Base-by-base conservation (phyloP, 2,888 invertebrate genomes). In the Acrobasis suavella region DNA sequence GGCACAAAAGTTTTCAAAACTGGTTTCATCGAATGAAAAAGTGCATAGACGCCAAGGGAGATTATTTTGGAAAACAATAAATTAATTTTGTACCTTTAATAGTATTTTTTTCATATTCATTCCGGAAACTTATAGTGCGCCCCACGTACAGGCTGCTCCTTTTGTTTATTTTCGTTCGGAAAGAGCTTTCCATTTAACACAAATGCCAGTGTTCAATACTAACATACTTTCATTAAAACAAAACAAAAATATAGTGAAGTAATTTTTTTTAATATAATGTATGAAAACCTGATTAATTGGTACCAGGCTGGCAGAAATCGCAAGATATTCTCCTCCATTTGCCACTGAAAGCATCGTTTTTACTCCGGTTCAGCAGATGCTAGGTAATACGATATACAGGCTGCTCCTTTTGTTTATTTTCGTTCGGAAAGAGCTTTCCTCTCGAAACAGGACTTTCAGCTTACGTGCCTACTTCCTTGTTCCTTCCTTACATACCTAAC, bases 351-450 rank as follows among this genome's bases (percentile, higher is more conserved):
- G 38, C 38, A 50, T 9, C 49, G 50, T 59, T 59, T 59, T 59
- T 50, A 50, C 59, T 49, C 14, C 16, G 10, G 22, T 17, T n/a
- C 58, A 15, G 64, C 67, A 67, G 64, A 67, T 67, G 67, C 62
- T 62, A 50, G 64, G 59, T 67, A 65, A 67, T 63, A 38, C 38
- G 63, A 67, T 64, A 67, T 64, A 62, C 63, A 63, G 62, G 39
- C 64, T 63, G 61, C 39, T 42, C 62, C 37, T 54, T 51, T 59
- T 50, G 22, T 64, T 63, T 67, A 65, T 67, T 65, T 67, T 62
- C 60, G 60, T 60, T 54, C 64, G 58, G 62, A 58, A 65, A 65
- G 64, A 65, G 63, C 67, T 65, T 66, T 64, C 66, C 54, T 38
- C 38, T 54, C 54, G 54, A 54, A 32, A 38, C 37, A 38, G 37